Evolutionary conservation across 2,113 vertebrate species (phyloP), one percentile per base, ranked within the genome.

Genomic region (Puntigrus tetrazona): DNA sequence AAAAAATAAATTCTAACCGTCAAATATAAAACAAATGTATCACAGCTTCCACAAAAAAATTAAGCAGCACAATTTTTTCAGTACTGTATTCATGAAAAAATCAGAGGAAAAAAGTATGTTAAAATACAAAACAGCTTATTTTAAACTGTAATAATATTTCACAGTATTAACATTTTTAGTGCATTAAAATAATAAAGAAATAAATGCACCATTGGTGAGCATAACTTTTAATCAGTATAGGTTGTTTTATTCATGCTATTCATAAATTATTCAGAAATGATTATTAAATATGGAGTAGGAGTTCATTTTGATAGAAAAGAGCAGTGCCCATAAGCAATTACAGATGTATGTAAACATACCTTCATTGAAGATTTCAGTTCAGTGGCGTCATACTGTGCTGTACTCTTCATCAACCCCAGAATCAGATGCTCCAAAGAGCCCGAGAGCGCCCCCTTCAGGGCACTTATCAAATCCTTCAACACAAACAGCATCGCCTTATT

Each of bases 401-500:
- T 95, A 90, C 96, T 98, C 92, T 97, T 99, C 96, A 99, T 92
- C 76, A 99, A 91, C 13, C 96, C 98, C 83, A 99, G 91, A 86
- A 98, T 94, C 88, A 98, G 92, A 0, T 94, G 73, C 89, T 97
- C 97, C 91, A 99, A 92, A 86, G 97, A 94, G 79, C 98, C 97
- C 0, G 96, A 97, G 67, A 99, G 93, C 50, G 96, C 96, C 50
- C 92, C 95, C 88, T 98, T 98, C 88, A 99, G 93, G 0, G 96
- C 96, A 50, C 95, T 92, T 70, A 94, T 89, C 91, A 95, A 90
- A 79, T 95, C 94, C 94, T 95, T 45, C 45, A 86, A 72, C 22
- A 59, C 18, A 80, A 67, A 31, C 25, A 22, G 8, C 0, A 2
- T 16, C 4, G 10, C 25, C 31, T 38, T 31, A 8, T 52, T 34